Evolutionary conservation across 2,797 vertebrate species (phyloP), one percentile per base, ranked within the genome.

Genomic region (Spinus olivaceus): DNA sequence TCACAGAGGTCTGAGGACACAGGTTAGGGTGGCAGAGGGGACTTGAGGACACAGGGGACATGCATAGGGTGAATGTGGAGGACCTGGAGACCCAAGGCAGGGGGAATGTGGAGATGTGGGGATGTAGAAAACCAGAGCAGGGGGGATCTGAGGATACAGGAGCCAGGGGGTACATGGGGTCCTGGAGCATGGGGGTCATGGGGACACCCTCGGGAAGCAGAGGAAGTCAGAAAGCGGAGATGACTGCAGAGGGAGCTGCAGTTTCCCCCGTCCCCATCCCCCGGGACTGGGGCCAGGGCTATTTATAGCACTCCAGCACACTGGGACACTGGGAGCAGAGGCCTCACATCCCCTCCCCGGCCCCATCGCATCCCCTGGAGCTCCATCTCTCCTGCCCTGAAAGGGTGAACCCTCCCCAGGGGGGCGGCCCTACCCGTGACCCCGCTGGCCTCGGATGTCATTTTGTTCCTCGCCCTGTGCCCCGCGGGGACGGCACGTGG

Each of bases 211-310:
- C 4, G 6, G 77, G 79, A 77, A 87, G 85, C 13, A 3, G 82
- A 92, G 93, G 86, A 93, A 93, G 88, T 61, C 3, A 37, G 88
- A 67, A 80, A 86, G 73, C 6, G 10, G 90, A 49, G 63, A 46
- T n/a, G 71, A n/a, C 44, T 54, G 76, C 37, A 33, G 73, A 60
- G 32, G 60, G 78, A 83, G 67, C 85, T 91, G 92, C 5, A 78
- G 92, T 91, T 89, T 86, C 42, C 81, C 90, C 92, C 70, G 8
- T 69, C 56, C 81, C 85, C 12, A 25, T 84, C 73, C 64, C 93
- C 63, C 2, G 85, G 92, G 91, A 86, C 22, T 4, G 1, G 42
- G 74, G 91, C 91, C 91, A 94, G 57, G 44, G 51, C 57, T 95
- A 94, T 95, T 95, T 94, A 78, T 95, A 95, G 88, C 2, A 0